Evolutionary conservation across 2,888 invertebrate species (phyloP), one percentile per base, ranked within the genome.

Genomic region (Dryobotodes eremita): DNA sequence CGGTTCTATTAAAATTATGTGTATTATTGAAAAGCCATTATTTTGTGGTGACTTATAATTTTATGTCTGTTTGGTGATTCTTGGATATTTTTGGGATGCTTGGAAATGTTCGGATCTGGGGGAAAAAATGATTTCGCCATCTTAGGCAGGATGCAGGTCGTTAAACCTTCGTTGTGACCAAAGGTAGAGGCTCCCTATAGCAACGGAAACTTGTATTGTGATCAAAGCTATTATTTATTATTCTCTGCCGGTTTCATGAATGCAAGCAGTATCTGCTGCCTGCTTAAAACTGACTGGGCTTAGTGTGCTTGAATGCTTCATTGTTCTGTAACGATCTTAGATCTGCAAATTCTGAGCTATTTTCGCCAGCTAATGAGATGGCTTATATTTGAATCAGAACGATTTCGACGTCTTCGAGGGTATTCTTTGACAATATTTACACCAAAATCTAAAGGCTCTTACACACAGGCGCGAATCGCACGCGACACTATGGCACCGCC

Each of bases 11-110:
- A 20, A 74, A 77, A 77, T 76, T 68, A 69, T 66, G 55, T 82
- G 65, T 36, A 70, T 64, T 66, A 59, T 92, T 36, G 31, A 36
- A 36, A 92, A 8, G 42, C 8, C 26, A 71, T 86, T 79, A 86
- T 83, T 74, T 59, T 71, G 62, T 55, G 66, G 80, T 75, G 75
- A 66, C 72, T 84, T 23, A 71, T 53, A 36, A 23, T 65, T 78
- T 61, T 57, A 13, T 61, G 36, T 13, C n/a, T 70, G 26, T 72
- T 68, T 82, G 65, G 59, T 48, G 70, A 59, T 11, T 42, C 31
- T 66, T 66, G 26, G 50, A 59, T 48, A 55, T 36, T 26, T 0
- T 15, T n/a, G 15, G 31, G 42, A 64, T 6, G 59, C 17, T 59
- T 69, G 15, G 57, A 23, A 77, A 46, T 64, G 15, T n/a, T 15